Conservation (phyloP, 2,888 invertebrate genomes). For the Tachina fera region DNA sequence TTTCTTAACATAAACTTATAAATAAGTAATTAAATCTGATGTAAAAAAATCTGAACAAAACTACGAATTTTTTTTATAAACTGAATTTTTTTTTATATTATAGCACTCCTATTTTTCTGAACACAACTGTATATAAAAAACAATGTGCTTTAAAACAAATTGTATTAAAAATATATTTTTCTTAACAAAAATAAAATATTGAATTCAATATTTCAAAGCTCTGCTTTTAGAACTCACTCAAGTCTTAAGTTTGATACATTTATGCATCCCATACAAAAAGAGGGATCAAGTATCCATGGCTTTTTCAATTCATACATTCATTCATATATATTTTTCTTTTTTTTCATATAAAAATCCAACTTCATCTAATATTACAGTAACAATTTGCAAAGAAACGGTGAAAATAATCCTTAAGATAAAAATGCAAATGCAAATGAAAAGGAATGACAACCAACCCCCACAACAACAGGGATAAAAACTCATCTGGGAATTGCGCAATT, state of each 20-base stretch:
- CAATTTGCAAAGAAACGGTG: constrained; percentile 51
- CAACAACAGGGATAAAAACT: constrained; percentile 12
- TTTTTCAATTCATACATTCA: constrained; percentile 4
- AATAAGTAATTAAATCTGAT: too few species aligned
- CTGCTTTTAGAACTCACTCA: constrained; percentile 32
- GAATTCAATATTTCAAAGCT: neutral
- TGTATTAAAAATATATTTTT: too few species aligned
- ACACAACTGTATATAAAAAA: too few species aligned
- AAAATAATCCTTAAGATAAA: constrained; percentile 59
- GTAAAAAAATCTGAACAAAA: too few species aligned
- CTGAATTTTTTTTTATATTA: too few species aligned
- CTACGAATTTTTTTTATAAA: too few species aligned
- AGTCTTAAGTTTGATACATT: constrained; percentile 21
- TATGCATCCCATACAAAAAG: neutral
- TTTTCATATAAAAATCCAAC: constrained; percentile 8
- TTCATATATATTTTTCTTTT: neutral
- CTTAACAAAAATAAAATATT: too few species aligned
- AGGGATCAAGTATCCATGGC: constrained; percentile 50
- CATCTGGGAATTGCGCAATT: constrained; percentile 63
- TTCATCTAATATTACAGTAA: constrained; percentile 48
- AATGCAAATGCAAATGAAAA: constrained; percentile 3
- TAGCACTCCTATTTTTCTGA: too few species aligned
- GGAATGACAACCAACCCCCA: neutral
- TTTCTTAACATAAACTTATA: too few species aligned
- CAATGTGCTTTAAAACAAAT: too few species aligned